Evolutionary conservation across 2,797 vertebrate genomes (phyloP).

Genomic region (Notoglanidium macrostoma): DNA sequence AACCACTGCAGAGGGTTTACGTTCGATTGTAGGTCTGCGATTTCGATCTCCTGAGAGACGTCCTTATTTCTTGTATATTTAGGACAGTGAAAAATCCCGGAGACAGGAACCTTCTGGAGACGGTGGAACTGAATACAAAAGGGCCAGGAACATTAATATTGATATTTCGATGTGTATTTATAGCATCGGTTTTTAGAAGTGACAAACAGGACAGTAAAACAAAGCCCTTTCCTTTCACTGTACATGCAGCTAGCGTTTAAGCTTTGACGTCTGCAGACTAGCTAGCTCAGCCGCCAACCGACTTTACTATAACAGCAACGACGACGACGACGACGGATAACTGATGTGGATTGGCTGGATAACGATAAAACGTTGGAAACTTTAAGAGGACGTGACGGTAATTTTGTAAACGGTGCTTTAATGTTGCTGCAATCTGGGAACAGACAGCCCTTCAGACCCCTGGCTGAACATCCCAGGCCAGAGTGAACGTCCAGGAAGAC

Average conservation of each 20-base stretch:
- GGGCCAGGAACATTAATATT: background rate
- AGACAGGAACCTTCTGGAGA: conserved; percentile 14
- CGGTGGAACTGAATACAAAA: background rate
- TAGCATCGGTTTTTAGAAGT: background rate
- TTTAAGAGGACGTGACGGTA: background rate
- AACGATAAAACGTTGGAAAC: background rate
- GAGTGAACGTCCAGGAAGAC: background rate
- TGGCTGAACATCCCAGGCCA: background rate
- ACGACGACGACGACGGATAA: background rate
- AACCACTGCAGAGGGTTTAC: background rate
- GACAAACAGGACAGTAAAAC: background rate
- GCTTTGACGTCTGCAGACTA: background rate
- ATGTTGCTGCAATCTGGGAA: too few species aligned
- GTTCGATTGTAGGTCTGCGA: background rate
- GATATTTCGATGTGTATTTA: conserved; percentile 20
- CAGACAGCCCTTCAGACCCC: background rate
- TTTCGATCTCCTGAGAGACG: background rate
- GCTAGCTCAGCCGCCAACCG: background rate
- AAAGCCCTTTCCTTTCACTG: background rate
- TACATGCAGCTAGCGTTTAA: too few species aligned
- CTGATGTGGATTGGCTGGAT: background rate
- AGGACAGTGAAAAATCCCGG: background rate
- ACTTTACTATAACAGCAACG: background rate
- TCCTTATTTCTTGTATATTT: conserved; percentile 18
- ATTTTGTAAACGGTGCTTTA: background rate